These are phyloP conservation scores for Agriopis aurantiaria DNA, from an alignment of 2,888 invertebrate species.

Conservation along the genomic window DNA sequence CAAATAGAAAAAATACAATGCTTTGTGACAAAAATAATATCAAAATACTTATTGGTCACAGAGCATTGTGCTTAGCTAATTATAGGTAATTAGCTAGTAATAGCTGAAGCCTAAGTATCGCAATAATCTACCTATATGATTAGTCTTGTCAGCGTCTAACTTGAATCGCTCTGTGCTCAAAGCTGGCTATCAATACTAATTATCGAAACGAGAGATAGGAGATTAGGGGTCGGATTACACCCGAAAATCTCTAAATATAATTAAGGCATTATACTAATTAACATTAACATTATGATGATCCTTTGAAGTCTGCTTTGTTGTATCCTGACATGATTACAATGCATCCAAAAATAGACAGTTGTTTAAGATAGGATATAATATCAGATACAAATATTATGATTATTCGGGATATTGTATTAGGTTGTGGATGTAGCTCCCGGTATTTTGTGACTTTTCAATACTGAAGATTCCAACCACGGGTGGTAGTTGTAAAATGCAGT, in stretches of 20 bases:
- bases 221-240: conserved; percentile 28
- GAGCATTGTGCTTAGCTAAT: no score
- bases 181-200: conserved; percentile 21
- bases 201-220: conserved; percentile 19
- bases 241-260: conserved; percentile 28
- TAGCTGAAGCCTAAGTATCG: neutral
- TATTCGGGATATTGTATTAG: no score
- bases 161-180: neutral
- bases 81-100: neutral
- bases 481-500: no score
- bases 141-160: conserved; percentile 1
- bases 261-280: conserved; percentile 38
- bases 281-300: conserved; percentile 31
- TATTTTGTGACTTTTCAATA: no score
- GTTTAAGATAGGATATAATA: neutral
- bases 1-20: neutral
- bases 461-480: no score
- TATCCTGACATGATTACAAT: conserved; percentile 23
- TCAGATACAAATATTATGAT: neutral
- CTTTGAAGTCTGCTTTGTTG: conserved; percentile 37
- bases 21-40: neutral
- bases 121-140: neutral
- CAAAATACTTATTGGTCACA: no score
- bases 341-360: neutral
- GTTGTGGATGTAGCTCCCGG: no score